A percentile compares a stretch with the other conserved stretches of the same genome.
Evolutionary conservation across 2,888 invertebrate species (phyloP).

Genomic region (Pammene aurita): DNA sequence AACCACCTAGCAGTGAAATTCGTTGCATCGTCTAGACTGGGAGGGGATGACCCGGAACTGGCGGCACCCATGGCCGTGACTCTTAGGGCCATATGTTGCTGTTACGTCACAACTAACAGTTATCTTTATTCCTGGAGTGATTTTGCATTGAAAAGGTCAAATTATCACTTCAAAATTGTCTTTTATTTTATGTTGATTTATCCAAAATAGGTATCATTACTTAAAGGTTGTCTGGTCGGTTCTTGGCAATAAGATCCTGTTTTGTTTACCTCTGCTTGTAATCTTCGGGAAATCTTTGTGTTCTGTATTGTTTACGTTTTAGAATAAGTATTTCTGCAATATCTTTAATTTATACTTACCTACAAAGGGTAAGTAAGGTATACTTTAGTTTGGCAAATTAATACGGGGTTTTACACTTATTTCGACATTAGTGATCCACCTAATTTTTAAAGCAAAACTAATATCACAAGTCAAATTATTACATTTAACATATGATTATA

Average conservation of each 20-base stretch:
- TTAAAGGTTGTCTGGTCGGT: conserved; percentile 9
- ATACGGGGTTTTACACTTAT: not conserved
- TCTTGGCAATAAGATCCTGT: conserved; percentile 11
- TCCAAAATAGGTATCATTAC: not conserved
- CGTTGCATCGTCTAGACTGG: conserved; percentile 67
- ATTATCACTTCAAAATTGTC: not conserved
- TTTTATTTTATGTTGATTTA: not conserved
- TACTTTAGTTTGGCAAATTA: not conserved
- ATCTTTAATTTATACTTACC: not conserved
- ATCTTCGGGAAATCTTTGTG: not conserved
- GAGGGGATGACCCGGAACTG: conserved; percentile 76
- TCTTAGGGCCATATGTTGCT: conserved; percentile 44
- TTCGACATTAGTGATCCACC: not conserved
- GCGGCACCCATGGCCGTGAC: conserved; percentile 64
- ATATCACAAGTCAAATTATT: too few species aligned
- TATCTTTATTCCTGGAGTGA: conserved; percentile 11
- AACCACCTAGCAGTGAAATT: conserved; percentile 75
- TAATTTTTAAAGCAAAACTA: too few species aligned
- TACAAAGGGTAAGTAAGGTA: not conserved
- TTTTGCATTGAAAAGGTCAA: not conserved
- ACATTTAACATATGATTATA: too few species aligned
- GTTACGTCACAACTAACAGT: conserved; percentile 24
- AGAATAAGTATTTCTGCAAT: not conserved
- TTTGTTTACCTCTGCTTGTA: conserved; percentile 12
- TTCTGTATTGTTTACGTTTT: not conserved